These are phyloP conservation scores for Tolypeutes matacus DNA, from an alignment of 2,797 vertebrate genomes.

Conservation along the genomic window DNA sequence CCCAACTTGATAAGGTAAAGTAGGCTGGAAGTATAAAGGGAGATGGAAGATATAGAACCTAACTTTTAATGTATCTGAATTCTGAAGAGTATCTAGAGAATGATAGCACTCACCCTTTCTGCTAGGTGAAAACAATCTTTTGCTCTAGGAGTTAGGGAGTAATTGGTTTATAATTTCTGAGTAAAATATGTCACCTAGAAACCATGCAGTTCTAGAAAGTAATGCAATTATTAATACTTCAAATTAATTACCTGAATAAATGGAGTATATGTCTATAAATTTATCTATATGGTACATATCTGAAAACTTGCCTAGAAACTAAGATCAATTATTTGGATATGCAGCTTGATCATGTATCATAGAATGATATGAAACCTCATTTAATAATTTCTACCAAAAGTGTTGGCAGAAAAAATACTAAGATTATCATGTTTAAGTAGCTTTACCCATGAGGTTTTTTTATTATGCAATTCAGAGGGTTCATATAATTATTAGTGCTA, in stretches of 20 bases:
- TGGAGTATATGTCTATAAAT: slow-evolving; percentile 28
- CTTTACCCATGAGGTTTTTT: slow-evolving; percentile 43
- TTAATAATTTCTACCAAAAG: slow-evolving; percentile 33
- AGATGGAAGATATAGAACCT: not conserved
- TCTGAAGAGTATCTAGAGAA: slow-evolving; percentile 42
- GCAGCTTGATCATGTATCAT: not conserved
- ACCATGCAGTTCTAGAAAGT: slow-evolving; percentile 56
- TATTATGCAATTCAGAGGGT: slow-evolving; percentile 3
- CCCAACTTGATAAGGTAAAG: slow-evolving; percentile 97
- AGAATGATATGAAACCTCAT: slow-evolving; percentile 33
- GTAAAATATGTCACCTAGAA: not conserved
- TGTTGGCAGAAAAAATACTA: slow-evolving; percentile 7
- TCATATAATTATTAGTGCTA: slow-evolving; percentile 41
- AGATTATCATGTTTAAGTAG: slow-evolving; percentile 44
- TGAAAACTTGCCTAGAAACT: slow-evolving; percentile 66
- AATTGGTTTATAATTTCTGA: slow-evolving; percentile 47
- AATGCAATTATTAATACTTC: slow-evolving; percentile 41
- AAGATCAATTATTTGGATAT: slow-evolving; percentile 30
- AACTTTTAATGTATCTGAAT: slow-evolving; percentile 35
- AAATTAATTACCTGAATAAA: slow-evolving; percentile 43
- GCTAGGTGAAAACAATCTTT: slow-evolving; percentile 5
- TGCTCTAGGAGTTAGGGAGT: not conserved
- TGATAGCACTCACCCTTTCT: not conserved
- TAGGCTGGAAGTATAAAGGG: slow-evolving; percentile 49
- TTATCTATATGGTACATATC: not conserved